Conservation (phyloP, 2,888 invertebrate species). For the Allygus modestus region DNA sequence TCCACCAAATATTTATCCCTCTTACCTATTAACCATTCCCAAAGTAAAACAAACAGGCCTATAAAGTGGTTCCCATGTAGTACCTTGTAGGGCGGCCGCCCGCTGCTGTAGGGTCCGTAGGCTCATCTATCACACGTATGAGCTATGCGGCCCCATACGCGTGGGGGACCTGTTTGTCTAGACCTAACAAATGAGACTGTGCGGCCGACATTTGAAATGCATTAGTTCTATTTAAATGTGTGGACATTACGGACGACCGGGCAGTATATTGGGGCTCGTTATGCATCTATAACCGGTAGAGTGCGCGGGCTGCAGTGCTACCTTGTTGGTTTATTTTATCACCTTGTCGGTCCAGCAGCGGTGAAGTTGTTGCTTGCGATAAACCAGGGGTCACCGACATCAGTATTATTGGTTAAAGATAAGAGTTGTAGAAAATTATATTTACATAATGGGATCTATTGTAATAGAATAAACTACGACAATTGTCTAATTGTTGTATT, state of each 20-base stretch:
- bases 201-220: constrained; percentile 55
- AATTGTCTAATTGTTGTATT: too few relatives aligned
- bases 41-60: background rate
- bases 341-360: background rate
- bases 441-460: too few relatives aligned
- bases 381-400: background rate
- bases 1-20: too few relatives aligned
- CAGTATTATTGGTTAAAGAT: background rate
- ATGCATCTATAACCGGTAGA: background rate
- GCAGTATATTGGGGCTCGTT: background rate
- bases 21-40: background rate
- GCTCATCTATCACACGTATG: constrained; percentile 8
- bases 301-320: constrained; percentile 3
- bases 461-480: too few relatives aligned
- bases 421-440: too few relatives aligned
- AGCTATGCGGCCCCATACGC: constrained; percentile 3
- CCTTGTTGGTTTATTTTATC: constrained; percentile 1
- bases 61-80: background rate
- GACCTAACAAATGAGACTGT: constrained; percentile 40
- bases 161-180: constrained; percentile 37
- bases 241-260: constrained; percentile 6
- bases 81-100: background rate
- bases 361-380: background rate
- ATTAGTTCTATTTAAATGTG: constrained; percentile 53
- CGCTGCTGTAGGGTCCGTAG: background rate